phyloP scores from a whole-genome alignment of 2,113 vertebrate species.

The Phyllostomus hastatus region DNA sequence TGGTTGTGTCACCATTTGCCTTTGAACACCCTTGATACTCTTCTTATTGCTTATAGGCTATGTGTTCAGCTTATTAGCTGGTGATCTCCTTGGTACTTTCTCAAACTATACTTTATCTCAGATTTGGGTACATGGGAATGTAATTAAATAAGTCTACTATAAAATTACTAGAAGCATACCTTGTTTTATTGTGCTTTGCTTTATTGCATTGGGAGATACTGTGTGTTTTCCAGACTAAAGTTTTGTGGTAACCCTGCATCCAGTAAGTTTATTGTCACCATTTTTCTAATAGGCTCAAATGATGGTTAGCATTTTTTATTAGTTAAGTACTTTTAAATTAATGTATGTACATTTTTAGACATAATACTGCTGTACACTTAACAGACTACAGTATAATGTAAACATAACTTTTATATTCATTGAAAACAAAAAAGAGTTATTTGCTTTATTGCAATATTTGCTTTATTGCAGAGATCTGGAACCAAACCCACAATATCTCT shows the following conservation, averaged over 20 bases:
- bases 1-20: not conserved
- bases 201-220: not conserved
- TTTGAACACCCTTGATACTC: slow-evolving; percentile 63
- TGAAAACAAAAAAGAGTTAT: not conserved
- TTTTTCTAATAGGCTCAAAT: not conserved
- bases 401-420: not conserved
- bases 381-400: not conserved
- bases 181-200: not conserved
- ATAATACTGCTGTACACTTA: not conserved
- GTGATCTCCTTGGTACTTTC: slow-evolving; percentile 48
- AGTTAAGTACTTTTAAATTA: too few relatives aligned
- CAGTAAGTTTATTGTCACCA: not conserved
- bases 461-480: not conserved
- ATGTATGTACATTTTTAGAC: not conserved
- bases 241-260: too few relatives aligned
- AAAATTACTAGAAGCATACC: not conserved
- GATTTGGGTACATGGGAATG: not conserved
- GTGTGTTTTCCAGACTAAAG: not conserved
- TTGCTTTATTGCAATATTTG: not conserved
- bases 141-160: slow-evolving; percentile 56
- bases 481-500: not conserved
- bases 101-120: slow-evolving; percentile 1
- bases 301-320: not conserved
- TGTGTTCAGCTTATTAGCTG: slow-evolving; percentile 24
- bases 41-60: slow-evolving; percentile 29